phyloP scores from a whole-genome alignment of 2,888 invertebrate genomes.

The Coremacera marginata region DNA sequence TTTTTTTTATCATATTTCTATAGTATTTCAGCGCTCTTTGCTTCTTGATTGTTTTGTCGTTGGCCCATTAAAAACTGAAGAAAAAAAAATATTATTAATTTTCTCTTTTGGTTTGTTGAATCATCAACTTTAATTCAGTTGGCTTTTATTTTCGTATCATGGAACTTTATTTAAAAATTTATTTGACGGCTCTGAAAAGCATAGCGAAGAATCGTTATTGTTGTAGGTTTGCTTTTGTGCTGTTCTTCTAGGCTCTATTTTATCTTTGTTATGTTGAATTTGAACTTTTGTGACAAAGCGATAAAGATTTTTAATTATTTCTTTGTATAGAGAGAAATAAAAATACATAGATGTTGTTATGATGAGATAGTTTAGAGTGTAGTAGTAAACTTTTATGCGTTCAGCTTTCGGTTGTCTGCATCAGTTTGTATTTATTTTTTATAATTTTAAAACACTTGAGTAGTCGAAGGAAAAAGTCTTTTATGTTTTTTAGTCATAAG shows the following conservation, averaged over 20 bases:
- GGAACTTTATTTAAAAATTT: background rate
- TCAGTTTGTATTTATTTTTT: background rate
- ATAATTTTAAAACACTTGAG: background rate
- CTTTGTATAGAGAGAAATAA: background rate
- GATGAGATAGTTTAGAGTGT: too few species aligned
- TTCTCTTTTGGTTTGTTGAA: conserved; percentile 22
- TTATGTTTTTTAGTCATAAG: too few species aligned
- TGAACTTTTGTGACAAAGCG: conserved; percentile 20
- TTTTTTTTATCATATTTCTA: background rate
- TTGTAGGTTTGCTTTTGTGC: background rate
- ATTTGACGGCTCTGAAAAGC: background rate
- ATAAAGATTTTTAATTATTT: conserved; percentile 33
- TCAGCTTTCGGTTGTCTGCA: background rate
- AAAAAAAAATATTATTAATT: background rate
- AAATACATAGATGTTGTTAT: too few species aligned
- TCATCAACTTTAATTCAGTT: conserved; percentile 10
- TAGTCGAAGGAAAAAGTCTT: background rate
- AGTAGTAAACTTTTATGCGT: too few species aligned
- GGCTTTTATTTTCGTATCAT: background rate
- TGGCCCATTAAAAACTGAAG: too few species aligned
- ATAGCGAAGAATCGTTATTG: background rate
- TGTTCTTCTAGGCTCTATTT: background rate
- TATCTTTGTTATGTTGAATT: conserved; percentile 2
- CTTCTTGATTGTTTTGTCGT: background rate
- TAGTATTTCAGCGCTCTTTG: background rate